These are phyloP conservation scores for Ischnura elegans DNA, from an alignment of 2,888 invertebrate genomes.

Conservation along the genomic window DNA sequence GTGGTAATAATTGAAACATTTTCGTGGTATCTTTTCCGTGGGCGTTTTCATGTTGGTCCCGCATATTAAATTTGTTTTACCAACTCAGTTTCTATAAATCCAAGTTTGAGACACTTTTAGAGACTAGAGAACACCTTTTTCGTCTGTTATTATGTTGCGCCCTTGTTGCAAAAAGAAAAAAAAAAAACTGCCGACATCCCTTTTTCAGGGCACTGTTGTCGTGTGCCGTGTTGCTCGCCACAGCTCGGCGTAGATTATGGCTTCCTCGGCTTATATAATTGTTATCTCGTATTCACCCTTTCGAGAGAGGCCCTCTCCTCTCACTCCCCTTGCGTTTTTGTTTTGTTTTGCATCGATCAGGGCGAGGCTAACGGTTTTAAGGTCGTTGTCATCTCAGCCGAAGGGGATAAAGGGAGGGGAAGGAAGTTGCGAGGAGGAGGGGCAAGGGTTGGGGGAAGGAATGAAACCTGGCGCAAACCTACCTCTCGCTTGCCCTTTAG, in stretches of 20 bases:
- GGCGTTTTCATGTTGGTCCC: too few relatives aligned
- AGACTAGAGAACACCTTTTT: too few relatives aligned
- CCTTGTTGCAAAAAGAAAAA: not conserved
- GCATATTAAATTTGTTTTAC: too few relatives aligned
- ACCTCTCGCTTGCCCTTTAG: too few relatives aligned
- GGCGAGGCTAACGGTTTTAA: not conserved
- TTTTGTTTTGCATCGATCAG: not conserved
- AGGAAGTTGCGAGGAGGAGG: not conserved
- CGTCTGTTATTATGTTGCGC: not conserved
- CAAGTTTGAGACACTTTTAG: too few relatives aligned
- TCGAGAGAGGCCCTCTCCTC: too few relatives aligned
- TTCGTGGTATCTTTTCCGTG: too few relatives aligned
- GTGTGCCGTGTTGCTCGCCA: not conserved
- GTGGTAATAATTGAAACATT: too few relatives aligned
- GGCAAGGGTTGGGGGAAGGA: not conserved
- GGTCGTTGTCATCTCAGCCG: not conserved
- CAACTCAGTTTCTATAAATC: too few relatives aligned
- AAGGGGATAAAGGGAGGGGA: not conserved
- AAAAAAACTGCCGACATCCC: too few relatives aligned
- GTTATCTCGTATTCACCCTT: slow-evolving; percentile 8
- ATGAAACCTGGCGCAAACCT: not conserved
- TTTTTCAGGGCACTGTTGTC: not conserved
- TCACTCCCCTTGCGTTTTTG: not conserved
- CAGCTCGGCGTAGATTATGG: not conserved
- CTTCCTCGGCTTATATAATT: not conserved